Conservation (phyloP, 1,140 invertebrate genomes). For the Pantala flavescens region DNA sequence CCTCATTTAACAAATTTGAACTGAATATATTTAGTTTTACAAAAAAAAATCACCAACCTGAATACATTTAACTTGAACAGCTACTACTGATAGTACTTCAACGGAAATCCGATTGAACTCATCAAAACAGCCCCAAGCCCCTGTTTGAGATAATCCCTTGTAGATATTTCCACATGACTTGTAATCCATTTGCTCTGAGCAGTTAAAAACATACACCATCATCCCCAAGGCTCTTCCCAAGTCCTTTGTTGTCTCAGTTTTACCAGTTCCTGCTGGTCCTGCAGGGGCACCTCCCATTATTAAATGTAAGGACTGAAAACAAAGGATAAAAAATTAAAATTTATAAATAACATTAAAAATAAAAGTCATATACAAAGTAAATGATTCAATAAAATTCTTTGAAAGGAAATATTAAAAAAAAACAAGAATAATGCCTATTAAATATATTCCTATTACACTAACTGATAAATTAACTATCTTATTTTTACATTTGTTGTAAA, state of each 20-base stretch:
- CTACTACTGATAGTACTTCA: slow-evolving; percentile 86
- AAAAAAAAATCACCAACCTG: slow-evolving; percentile 16
- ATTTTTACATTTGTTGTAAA: too few relatives aligned
- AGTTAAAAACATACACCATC: slow-evolving; percentile 94
- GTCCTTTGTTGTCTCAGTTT: slow-evolving; percentile 92
- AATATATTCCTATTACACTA: too few relatives aligned
- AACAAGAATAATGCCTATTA: too few relatives aligned
- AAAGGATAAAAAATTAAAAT: background rate
- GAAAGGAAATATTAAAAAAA: too few relatives aligned
- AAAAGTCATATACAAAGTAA: too few relatives aligned
- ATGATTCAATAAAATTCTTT: too few relatives aligned
- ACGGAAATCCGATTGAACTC: slow-evolving; percentile 91
- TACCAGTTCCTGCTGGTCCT: slow-evolving; percentile 66
- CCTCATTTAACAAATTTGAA: too few relatives aligned
- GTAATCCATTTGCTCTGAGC: slow-evolving; percentile 94
- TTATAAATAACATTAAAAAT: background rate
- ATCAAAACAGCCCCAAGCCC: slow-evolving; percentile 93
- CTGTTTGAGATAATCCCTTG: slow-evolving; percentile 78
- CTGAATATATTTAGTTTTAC: too few relatives aligned
- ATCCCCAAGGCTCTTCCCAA: slow-evolving; percentile 79
- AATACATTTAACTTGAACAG: slow-evolving; percentile 52
- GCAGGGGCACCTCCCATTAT: slow-evolving; percentile 87
- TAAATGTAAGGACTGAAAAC: slow-evolving; percentile 64
- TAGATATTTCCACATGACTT: slow-evolving; percentile 86
- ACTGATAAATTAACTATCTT: too few relatives aligned